Percentiles rank a stretch among this genome's conserved stretches.
Evolutionary conservation across 2,888 invertebrate genomes (phyloP).

Genomic region (Torymus aiolomorphi): DNA sequence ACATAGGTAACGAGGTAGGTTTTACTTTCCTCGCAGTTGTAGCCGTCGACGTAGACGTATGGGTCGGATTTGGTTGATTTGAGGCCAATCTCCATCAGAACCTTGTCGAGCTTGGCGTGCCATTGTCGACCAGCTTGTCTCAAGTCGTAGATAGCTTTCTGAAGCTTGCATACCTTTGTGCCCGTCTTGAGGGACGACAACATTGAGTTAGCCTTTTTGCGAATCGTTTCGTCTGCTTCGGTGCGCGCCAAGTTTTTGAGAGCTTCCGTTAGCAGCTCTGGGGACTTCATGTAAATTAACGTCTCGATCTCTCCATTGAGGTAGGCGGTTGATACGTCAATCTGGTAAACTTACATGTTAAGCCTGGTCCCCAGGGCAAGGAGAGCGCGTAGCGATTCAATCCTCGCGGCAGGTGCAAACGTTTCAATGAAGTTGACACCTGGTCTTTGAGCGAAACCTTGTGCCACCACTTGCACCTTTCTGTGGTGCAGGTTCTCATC

Average conservation of each 20-base stretch:
- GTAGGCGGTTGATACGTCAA: not conserved
- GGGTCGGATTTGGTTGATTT: conserved; percentile 21
- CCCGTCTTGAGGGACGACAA: not conserved
- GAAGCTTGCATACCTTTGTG: conserved; percentile 37
- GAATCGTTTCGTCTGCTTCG: not conserved
- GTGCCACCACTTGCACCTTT: conserved; percentile 7
- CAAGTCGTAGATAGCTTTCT: conserved; percentile 44
- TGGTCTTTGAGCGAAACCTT: not conserved
- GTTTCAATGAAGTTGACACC: conserved; percentile 20
- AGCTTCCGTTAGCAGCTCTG: not conserved
- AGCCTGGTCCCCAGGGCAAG: not conserved
- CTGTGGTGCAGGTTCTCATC: not conserved
- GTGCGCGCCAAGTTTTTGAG: not conserved
- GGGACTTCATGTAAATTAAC: not conserved
- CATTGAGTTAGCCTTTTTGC: not conserved
- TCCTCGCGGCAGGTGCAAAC: conserved; percentile 10
- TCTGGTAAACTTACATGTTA: not conserved
- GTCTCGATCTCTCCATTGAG: not conserved
- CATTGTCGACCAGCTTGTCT: conserved; percentile 39
- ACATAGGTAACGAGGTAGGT: conserved; percentile 37
- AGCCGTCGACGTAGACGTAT: conserved; percentile 31
- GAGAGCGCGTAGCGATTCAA: conserved; percentile 22
- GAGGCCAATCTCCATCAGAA: conserved; percentile 25
- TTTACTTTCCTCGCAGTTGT: not conserved
- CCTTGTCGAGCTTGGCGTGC: conserved; percentile 36